Base-by-base conservation (phyloP, 2,888 invertebrate genomes). In the Drepana falcataria region DNA sequence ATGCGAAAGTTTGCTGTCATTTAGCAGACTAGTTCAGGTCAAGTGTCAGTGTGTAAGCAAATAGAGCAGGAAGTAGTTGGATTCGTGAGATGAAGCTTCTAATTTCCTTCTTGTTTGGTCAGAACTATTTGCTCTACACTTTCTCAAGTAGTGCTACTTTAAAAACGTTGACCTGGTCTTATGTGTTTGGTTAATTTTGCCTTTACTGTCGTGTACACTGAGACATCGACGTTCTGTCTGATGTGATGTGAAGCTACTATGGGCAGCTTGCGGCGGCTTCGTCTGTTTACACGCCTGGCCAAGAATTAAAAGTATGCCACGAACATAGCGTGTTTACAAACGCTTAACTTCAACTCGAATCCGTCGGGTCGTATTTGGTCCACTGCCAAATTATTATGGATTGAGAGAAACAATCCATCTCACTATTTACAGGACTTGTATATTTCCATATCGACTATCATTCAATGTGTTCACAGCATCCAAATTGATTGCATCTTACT, bases 81-180 rank as follows among this genome's bases (percentile, higher is more conserved):
- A 66, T 74, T 67, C 64, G 64, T 64, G 65, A 71, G 71, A 69
- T 75, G 75, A 69, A 71, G 75, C 77, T 76, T 79, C 79, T 78
- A 77, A 81, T 85, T 81, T 83, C 78, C 74, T 64, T 76, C 73
- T 75, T 85, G 79, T 86, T 87, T 85, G 83, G 79, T 76, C 73
- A 81, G 73, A 83, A 78, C 77, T 88, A 80, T 87, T 87, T 87
- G 81, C 74, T 81, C 79, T 82, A 73, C 77, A 85, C 88, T 88
- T 89, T 89, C 88, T 81, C 87, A 74, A 78, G 66, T 79, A 77
- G 81, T 77, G 87, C 87, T 87, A 87, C 86, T 87, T 85, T 83
- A 82, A 83, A 88, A 85, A 78, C 85, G 83, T 84, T 86, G 85
- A 86, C 84, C 85, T 79, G 83, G 76, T 81, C 80, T 69, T 73